Evolutionary conservation across 1,140 invertebrate species (phyloP).

Genomic region (Druon quercuslanigerum): DNA sequence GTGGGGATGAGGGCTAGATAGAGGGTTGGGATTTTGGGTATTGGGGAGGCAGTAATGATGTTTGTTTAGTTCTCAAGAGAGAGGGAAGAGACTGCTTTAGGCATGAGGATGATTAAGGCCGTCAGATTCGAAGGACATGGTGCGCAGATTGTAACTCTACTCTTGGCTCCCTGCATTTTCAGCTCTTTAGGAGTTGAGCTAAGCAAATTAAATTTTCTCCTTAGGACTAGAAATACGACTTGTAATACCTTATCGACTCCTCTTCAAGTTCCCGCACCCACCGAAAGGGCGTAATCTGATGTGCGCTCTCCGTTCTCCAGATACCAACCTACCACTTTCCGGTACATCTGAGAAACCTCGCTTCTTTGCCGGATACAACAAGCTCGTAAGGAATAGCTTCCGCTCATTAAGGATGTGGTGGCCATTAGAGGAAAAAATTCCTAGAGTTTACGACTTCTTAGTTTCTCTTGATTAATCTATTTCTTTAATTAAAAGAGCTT

Average conservation of each 20-base stretch:
- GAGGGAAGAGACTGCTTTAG: neutral
- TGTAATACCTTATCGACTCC: neutral
- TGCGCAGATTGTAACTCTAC: slow-evolving; percentile 12
- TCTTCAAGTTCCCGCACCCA: neutral
- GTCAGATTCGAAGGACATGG: slow-evolving; percentile 34
- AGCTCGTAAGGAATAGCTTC: neutral
- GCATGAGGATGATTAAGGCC: neutral
- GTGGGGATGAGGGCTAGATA: neutral
- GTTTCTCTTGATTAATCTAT: neutral
- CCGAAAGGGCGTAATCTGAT: neutral
- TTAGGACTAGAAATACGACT: slow-evolving; percentile 36
- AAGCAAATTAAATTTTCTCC: slow-evolving; percentile 55
- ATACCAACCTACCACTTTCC: neutral
- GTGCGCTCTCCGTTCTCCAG: neutral
- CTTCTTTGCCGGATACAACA: slow-evolving; percentile 22
- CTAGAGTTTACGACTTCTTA: neutral
- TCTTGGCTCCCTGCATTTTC: neutral
- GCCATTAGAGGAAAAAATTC: neutral
- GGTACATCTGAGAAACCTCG: slow-evolving; percentile 15
- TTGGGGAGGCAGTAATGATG: slow-evolving; percentile 19
- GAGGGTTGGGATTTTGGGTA: neutral
- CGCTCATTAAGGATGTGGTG: slow-evolving; percentile 21
- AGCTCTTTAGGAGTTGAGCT: slow-evolving; percentile 43
- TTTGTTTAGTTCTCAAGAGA: slow-evolving; percentile 17
- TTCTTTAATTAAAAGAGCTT: too few relatives aligned